Evolutionary conservation across 2,888 invertebrate species (phyloP).

Genomic region (Ecliptopera silaceata): DNA sequence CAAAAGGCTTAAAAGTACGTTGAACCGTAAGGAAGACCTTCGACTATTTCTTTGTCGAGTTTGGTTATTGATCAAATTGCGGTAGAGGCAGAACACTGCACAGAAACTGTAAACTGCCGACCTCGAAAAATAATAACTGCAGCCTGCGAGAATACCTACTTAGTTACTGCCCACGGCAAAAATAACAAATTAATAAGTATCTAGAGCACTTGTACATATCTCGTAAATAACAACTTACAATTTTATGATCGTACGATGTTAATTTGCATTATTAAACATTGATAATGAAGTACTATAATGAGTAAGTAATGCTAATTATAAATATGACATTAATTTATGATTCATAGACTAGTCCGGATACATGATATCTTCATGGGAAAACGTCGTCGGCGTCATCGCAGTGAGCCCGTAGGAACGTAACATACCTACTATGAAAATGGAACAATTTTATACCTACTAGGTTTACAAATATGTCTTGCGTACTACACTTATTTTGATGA

Average conservation of each 20-base stretch:
- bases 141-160: not conserved
- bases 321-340: constrained; percentile 28
- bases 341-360: constrained; percentile 30
- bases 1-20: constrained; percentile 47
- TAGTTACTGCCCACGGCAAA: not conserved
- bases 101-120: constrained; percentile 6
- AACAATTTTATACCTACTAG: not conserved
- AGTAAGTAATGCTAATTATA: constrained; percentile 12
- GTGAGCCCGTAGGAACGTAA: constrained; percentile 4
- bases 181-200: not conserved
- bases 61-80: not conserved
- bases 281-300: constrained; percentile 9
- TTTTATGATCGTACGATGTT: constrained; percentile 9
- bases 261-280: constrained; percentile 4
- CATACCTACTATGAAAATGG: not conserved
- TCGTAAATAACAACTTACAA: constrained; percentile 8
- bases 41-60: constrained; percentile 13
- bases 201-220: constrained; percentile 2
- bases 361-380: constrained; percentile 33
- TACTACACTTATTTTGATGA: constrained; percentile 13
- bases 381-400: too few species aligned
- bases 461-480: not conserved
- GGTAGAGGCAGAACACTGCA: not conserved
- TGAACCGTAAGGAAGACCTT: constrained; percentile 40
- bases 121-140: not conserved